Base-by-base conservation (phyloP, 2,888 invertebrate species). In the Lasioglossum lativentre region DNA sequence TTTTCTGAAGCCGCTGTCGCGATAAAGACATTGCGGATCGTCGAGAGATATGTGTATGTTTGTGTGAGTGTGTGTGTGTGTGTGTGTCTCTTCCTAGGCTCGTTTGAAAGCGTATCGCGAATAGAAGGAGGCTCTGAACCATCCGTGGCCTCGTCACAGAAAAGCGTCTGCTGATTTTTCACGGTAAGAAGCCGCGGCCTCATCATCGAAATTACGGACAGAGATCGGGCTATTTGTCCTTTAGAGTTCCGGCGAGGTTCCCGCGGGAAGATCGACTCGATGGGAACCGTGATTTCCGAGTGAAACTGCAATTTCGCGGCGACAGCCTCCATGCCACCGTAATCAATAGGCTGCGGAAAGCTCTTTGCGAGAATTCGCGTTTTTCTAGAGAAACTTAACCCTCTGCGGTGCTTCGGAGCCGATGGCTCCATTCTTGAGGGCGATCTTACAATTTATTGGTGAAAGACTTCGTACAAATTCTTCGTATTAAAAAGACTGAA, bases 131-230 rank as follows among this genome's bases (percentile, higher is more conserved):
- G 63, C 27, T 75, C 56, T 56, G 83, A 85, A 72, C 78, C 84
- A 78, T 85, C 78, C 40, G 14, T 40, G 42, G 66, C 19, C 63
- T 38, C 12, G 52, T 16, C 19, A 38, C 42, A 16, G 47, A 66
- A 71, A 78, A 75, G 75, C 73, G 73, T 30, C 56, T 30, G n/a
- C 19, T 52, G 34, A 75, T 75, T 72, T 47, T 73, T 74, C 68
- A 78, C 83, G 78, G 52, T 75, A 74, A 45, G 75, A 56, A 30
- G 10, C 19, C 38, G 45, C 68, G 23, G 27, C 23, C 78, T 40
- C 78, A 42, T 78, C 82, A 66, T 19, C 52, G 63, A 71, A 75
- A 83, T 83, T 83, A 38, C 83, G 8, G 14, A 10, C n/a, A 8
- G 16, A 19, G 47, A 74, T 70, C 78, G 40, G 45, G 63, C 42